Conservation (phyloP, 1,140 invertebrate species). For the Gryon sp. region DNA sequence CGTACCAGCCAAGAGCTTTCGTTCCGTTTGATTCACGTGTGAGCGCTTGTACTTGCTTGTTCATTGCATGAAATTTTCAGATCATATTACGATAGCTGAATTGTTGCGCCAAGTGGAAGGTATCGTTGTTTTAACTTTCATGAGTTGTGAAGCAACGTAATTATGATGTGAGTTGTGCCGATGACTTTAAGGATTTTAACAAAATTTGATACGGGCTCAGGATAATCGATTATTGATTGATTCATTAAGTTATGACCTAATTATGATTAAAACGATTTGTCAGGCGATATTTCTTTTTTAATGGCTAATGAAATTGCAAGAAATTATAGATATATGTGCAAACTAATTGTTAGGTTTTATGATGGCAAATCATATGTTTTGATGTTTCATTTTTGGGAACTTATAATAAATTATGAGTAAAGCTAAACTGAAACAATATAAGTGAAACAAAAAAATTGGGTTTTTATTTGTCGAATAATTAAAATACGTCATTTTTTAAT, state of each 20-base stretch:
- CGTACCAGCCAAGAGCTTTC: no score
- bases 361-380: no score
- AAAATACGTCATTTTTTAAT: no score
- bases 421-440: no score
- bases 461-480: not conserved
- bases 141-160: slow-evolving; percentile 20
- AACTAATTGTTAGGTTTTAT: no score
- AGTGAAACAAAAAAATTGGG: no score
- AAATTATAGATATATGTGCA: no score
- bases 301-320: no score
- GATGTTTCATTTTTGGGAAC: no score
- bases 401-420: no score
- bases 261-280: not conserved
- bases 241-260: not conserved
- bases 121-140: slow-evolving; percentile 50
- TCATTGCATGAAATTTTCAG: slow-evolving; percentile 54
- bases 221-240: slow-evolving; percentile 11
- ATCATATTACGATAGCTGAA: slow-evolving; percentile 53
- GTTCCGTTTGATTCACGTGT: slow-evolving; percentile 3
- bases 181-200: slow-evolving; percentile 12
- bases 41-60: slow-evolving; percentile 26
- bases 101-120: slow-evolving; percentile 17
- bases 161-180: slow-evolving; percentile 32
- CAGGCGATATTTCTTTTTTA: no score
- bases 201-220: not conserved